phyloP scores from a whole-genome alignment of 2,113 vertebrate species.

The Hydrochoerus hydrochaeris region DNA sequence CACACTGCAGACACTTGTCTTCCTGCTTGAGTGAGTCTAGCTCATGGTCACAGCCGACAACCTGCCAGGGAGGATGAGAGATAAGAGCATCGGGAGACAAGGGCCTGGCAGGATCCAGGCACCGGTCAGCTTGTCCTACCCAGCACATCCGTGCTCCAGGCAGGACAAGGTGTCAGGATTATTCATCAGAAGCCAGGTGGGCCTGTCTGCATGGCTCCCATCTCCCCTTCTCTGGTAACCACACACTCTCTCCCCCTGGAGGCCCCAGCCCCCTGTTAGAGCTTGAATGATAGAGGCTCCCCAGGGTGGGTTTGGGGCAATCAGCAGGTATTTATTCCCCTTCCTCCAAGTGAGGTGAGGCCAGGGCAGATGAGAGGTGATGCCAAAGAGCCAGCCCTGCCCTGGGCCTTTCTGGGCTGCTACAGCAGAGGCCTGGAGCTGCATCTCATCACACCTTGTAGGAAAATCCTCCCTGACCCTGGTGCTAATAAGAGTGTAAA shows the following conservation, averaged over 20 bases:
- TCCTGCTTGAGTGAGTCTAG: slow-evolving; percentile 93
- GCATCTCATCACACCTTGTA: background rate
- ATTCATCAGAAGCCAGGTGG: background rate
- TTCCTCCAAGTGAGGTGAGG: background rate
- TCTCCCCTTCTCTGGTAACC: background rate
- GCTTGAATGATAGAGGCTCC: background rate
- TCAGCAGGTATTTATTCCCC: background rate
- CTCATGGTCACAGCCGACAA: slow-evolving; percentile 94
- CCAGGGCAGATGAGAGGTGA: background rate
- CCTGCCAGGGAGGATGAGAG: slow-evolving; percentile 81
- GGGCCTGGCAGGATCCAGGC: rapidly evolving
- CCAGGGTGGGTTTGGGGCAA: background rate
- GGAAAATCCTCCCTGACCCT: background rate
- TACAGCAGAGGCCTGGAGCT: background rate
- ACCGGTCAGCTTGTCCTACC: rapidly evolving
- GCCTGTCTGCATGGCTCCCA: rapidly evolving
- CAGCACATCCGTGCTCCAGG: rapidly evolving
- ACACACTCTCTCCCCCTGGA: background rate
- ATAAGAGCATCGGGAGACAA: rapidly evolving
- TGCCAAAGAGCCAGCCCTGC: rapidly evolving
- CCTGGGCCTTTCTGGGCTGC: background rate
- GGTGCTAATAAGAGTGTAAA: background rate
- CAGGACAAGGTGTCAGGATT: background rate
- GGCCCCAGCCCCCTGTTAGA: background rate
- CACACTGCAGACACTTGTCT: slow-evolving; percentile 96